phyloP scores from a whole-genome alignment of 2,888 invertebrate species.

The Hypena proboscidalis region DNA sequence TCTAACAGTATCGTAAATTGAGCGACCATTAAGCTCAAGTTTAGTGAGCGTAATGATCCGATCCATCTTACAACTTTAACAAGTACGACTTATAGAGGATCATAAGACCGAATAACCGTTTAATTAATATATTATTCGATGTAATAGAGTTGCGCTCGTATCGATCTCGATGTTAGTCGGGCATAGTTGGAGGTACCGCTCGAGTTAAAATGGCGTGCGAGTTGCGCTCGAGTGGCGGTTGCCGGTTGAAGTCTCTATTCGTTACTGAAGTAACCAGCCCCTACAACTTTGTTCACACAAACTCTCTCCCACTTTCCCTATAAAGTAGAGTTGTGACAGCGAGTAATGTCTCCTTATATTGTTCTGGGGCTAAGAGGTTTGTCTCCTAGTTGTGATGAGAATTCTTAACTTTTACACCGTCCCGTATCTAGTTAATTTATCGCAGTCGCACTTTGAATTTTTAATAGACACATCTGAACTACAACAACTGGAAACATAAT shows the following conservation, averaged over 20 bases:
- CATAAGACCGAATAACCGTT: slow-evolving; percentile 43
- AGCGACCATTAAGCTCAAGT: slow-evolving; percentile 55
- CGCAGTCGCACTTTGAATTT: slow-evolving; percentile 56
- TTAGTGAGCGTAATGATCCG: slow-evolving; percentile 56
- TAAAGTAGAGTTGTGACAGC: slow-evolving; percentile 83
- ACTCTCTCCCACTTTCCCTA: slow-evolving; percentile 80
- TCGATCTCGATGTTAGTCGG: slow-evolving; percentile 55
- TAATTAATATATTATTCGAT: slow-evolving; percentile 51
- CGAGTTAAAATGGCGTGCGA: slow-evolving; percentile 72
- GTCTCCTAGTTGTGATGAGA: slow-evolving; percentile 76
- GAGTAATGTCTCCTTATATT: slow-evolving; percentile 84
- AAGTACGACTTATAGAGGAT: slow-evolving; percentile 43
- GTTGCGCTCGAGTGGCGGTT: slow-evolving; percentile 74
- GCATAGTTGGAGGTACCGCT: slow-evolving; percentile 62
- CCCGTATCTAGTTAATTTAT: slow-evolving; percentile 66
- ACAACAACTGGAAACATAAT: slow-evolving; percentile 41
- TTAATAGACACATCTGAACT: slow-evolving; percentile 47
- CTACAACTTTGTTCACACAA: slow-evolving; percentile 77
- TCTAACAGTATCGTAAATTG: slow-evolving; percentile 67
- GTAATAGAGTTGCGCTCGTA: slow-evolving; percentile 43
- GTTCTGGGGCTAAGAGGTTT: slow-evolving; percentile 84
- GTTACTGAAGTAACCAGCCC: slow-evolving; percentile 77
- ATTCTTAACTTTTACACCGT: slow-evolving; percentile 77
- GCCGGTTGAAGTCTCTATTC: slow-evolving; percentile 79
- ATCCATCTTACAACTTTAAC: slow-evolving; percentile 55